Conservation (phyloP, 2,797 vertebrate genomes). For the Pseudochirops cupreus region DNA sequence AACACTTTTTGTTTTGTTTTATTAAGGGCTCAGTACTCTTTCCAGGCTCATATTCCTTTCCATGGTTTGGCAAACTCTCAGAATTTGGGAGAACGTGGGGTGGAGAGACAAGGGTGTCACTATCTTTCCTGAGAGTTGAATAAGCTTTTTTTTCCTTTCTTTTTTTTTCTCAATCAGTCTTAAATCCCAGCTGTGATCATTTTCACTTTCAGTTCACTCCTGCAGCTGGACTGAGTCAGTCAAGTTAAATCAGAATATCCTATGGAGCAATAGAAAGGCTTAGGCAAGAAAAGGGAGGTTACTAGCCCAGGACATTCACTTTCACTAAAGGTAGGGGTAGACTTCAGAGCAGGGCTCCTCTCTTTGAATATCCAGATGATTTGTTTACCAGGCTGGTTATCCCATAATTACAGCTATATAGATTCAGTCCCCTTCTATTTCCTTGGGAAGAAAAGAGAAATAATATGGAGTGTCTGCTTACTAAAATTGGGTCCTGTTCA, state of each 20-base stretch:
- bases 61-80: constrained; percentile 16
- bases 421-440: constrained; percentile 58
- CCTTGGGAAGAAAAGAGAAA: constrained; percentile 6
- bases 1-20: constrained; percentile 68
- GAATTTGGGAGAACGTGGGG: background rate
- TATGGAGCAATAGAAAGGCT: background rate
- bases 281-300: background rate
- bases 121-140: background rate
- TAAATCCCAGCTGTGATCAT: constrained; percentile 28
- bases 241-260: background rate
- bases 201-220: constrained; percentile 54
- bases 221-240: background rate
- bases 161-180: background rate
- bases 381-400: constrained; percentile 47
- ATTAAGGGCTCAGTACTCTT: constrained; percentile 49
- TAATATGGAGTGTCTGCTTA: constrained; percentile 27
- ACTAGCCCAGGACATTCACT: background rate
- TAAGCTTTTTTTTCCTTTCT: background rate
- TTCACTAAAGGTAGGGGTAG: background rate
- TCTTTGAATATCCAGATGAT: constrained; percentile 59
- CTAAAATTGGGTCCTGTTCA: constrained; percentile 37
- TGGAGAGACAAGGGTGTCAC: background rate
- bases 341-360: constrained; percentile 50
- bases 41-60: constrained; percentile 20
- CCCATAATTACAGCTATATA: constrained; percentile 54